Evolutionary conservation across 1,140 invertebrate species (phyloP).

Genomic region (honey bee (Apis mellifera)): DNA sequence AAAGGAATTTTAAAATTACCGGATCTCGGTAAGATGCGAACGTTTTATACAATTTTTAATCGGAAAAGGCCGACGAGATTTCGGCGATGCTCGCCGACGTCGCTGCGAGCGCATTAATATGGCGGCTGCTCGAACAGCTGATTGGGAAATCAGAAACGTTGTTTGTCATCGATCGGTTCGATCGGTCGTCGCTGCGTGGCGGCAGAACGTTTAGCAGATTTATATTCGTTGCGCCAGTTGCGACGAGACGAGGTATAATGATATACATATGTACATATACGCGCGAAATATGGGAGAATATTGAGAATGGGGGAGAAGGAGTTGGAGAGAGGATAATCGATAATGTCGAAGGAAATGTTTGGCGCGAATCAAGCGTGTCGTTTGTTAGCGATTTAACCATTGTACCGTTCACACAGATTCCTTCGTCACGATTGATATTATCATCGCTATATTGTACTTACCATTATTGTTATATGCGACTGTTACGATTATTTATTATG

Average conservation of each 20-base stretch:
- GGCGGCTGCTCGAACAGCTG: neutral
- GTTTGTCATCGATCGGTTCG: constrained; percentile 49
- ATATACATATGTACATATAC: constrained; percentile 66
- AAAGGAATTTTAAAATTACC: neutral
- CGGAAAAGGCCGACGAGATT: neutral
- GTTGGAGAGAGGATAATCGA: constrained; percentile 15
- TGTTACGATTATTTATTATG: constrained; percentile 64
- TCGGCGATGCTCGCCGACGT: constrained; percentile 3
- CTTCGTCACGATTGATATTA: constrained; percentile 48
- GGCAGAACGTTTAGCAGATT: neutral
- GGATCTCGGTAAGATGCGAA: neutral
- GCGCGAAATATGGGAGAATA: neutral
- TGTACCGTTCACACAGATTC: constrained; percentile 28
- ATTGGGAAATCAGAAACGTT: neutral
- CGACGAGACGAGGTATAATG: constrained; percentile 45
- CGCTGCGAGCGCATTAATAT: neutral
- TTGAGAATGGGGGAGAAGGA: neutral
- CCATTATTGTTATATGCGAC: constrained; percentile 64
- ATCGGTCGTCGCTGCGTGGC: constrained; percentile 32
- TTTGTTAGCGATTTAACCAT: constrained; percentile 47
- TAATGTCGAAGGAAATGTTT: constrained; percentile 31
- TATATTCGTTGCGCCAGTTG: constrained; percentile 35
- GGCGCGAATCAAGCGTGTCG: neutral
- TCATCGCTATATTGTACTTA: constrained; percentile 58
- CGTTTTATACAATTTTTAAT: constrained; percentile 20